These are phyloP conservation scores for Margarornis squamiger DNA, from an alignment of 2,797 vertebrate genomes.

Conservation along the genomic window DNA sequence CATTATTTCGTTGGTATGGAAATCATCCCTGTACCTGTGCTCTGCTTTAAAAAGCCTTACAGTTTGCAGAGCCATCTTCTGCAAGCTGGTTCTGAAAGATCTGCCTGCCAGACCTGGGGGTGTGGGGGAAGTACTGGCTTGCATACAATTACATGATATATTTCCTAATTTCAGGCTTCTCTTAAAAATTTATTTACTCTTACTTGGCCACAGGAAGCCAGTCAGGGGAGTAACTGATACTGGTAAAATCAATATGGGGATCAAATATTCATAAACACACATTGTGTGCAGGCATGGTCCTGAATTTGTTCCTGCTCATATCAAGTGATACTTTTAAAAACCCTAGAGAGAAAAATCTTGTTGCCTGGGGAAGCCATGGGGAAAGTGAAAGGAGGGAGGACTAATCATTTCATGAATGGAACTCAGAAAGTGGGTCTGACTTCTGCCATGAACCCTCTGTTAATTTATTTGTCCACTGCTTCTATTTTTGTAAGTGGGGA, in stretches of 20 bases:
- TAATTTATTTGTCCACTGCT: background rate
- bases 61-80: background rate
- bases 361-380: background rate
- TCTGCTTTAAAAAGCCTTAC: background rate
- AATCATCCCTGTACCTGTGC: background rate
- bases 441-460: background rate
- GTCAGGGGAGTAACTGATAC: background rate
- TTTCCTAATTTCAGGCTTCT: background rate
- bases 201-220: background rate
- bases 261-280: background rate
- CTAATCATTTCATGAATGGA: background rate
- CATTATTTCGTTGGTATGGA: background rate
- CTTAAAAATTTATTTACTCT: background rate
- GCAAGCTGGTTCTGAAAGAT: background rate
- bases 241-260: background rate
- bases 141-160: background rate
- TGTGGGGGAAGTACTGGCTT: background rate
- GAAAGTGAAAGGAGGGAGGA: background rate
- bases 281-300: background rate
- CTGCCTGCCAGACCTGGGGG: background rate
- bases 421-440: background rate
- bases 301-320: background rate
- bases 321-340: background rate
- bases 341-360: background rate
- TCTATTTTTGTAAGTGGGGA: background rate